Base-by-base conservation (phyloP, 2,113 vertebrate species). In the Potamarius usumacintae region DNA sequence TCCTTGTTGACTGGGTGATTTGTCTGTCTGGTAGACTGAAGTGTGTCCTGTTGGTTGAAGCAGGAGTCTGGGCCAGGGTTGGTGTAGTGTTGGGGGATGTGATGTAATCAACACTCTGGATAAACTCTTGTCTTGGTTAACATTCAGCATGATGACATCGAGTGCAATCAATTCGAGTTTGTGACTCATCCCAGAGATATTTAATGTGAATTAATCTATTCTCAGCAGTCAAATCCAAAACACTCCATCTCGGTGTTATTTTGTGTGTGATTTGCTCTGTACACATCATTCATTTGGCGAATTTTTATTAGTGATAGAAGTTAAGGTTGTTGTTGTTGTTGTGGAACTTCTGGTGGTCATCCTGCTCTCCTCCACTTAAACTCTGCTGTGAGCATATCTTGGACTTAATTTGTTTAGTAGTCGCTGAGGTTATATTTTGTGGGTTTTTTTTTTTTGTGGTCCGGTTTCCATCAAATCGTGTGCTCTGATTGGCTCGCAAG, bases 131-230 rank as follows among this genome's bases (percentile, higher is more conserved):
- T 52, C 20, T 27, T 27, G 52, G 22, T 79, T 53, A 42, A 20
- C 71, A 71, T 14, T 18, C 83, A 42, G 48, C 62, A 84, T 88
- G 89, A 88, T 86, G 87, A 86, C 84, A 88, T 84, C 81, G 58
- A 12, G 52, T 84, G 87, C 52, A 81, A 86, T 69, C 1, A 53
- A 77, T 11, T 53, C 22, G 22, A 7, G 52, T 79, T 57, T 63
- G 34, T 71, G 22, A 80, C 62, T 85, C 86, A 57, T 57, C 22
- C 12, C 34, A 50, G 17, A 25, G 17, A 25, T 5, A 12, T 50
- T 12, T 20, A 42, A n/a, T 52, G 20, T 14, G 20, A 15, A 7
- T 77, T 14, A 77, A 52, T n/a, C 74, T 77, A 22, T 52, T 25
- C 18, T 50, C 20, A 18, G 34, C 72, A 11, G 34, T 50, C 74